Base-by-base conservation (phyloP, 2,797 vertebrate genomes). In the Pseudochromis fuscus region DNA sequence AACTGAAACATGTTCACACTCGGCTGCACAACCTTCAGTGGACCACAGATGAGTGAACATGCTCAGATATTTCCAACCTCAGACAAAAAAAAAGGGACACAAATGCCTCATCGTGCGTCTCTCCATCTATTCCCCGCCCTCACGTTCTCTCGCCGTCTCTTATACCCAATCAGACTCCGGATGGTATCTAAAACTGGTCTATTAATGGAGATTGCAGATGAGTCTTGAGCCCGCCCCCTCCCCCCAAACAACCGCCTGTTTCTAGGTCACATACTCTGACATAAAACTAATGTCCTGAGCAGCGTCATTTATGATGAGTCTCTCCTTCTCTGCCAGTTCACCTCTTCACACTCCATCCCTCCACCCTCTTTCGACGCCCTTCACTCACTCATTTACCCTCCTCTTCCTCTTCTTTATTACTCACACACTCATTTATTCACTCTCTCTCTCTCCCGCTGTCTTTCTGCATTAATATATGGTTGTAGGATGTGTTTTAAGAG, bases 191-290 rank as follows among this genome's bases (percentile, higher is more conserved):
- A 65, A 74, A 33, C 58, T 16, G 62, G 42, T 49, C 76, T 7
- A 51, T 75, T 83, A 84, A 68, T 51, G 57, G 35, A 58, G 64
- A 65, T 23, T 31, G 55, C 33, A 19, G 38, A 40, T 38, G 37
- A 38, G 71, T 37, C 37, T 18, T 18, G 37, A 38, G 58, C 59
- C 61, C 75, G 2, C 1, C 33, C 40, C 25, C 37, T 7, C 18
- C 38, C n/a, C 16, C 55, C 48, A 4, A 28, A 3, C 31, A 33
- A 7, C 31, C 2, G 11, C 21, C 44, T 48, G 73, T 86, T 88
- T 87, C 80, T 85, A 77, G 87, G 83, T 90, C 86, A 88, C 57
- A 59, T 6, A 52, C 67, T 61, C 49, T 6, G 15, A 77, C 69
- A 76, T 77, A 31, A 84, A 75, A 81, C 85, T 64, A 82, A 82